Evolutionary conservation across 2,888 invertebrate species (phyloP).

Genomic region (Sarcophaga variegata): DNA sequence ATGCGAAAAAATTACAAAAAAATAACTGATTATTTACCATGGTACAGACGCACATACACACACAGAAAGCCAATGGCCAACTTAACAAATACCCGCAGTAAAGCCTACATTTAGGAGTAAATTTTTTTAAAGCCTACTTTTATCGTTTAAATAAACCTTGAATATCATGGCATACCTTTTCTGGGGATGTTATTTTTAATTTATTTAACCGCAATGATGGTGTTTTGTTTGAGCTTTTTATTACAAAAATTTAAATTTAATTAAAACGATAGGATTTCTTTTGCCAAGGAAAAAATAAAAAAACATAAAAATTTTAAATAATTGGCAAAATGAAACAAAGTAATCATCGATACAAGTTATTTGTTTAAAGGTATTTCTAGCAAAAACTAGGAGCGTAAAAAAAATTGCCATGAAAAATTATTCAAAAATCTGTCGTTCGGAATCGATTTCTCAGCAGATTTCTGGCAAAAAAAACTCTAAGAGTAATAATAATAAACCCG

Average conservation of each 20-base stretch:
- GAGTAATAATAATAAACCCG: too few species aligned
- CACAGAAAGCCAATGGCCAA: not conserved
- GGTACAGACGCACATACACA: not conserved
- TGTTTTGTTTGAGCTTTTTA: not conserved
- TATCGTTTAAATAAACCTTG: not conserved
- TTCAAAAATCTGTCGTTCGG: too few species aligned
- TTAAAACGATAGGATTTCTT: slow-evolving; percentile 24
- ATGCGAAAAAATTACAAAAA: slow-evolving; percentile 39
- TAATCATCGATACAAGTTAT: too few species aligned
- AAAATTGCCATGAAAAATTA: too few species aligned
- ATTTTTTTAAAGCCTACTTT: slow-evolving; percentile 21
- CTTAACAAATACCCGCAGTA: too few species aligned
- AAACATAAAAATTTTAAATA: not conserved
- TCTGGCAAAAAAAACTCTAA: too few species aligned
- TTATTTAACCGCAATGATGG: slow-evolving; percentile 42
- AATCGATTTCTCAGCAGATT: too few species aligned
- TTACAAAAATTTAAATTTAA: slow-evolving; percentile 23
- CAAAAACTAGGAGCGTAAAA: too few species aligned
- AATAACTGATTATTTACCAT: slow-evolving; percentile 13
- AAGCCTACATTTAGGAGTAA: slow-evolving; percentile 46
- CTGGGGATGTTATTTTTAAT: slow-evolving; percentile 18
- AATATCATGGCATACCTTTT: slow-evolving; percentile 5
- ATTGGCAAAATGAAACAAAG: too few species aligned
- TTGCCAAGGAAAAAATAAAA: too few species aligned
- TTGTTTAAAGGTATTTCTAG: too few species aligned